Evolutionary conservation across 2,888 invertebrate species (phyloP).

Genomic region (Aphidoletes aphidimyza): DNA sequence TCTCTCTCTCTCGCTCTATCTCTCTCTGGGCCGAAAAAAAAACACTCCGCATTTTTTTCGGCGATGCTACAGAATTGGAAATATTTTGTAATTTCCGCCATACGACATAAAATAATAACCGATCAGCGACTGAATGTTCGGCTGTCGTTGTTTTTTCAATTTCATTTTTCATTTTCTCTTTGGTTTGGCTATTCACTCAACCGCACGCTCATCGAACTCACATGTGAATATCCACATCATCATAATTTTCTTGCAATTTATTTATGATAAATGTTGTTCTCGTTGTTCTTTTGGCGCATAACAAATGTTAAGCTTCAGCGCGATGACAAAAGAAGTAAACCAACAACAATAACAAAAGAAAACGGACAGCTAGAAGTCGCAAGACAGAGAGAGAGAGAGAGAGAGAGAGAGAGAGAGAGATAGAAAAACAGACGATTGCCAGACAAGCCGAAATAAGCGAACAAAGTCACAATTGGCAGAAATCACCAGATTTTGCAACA

Average conservation of each 20-base stretch:
- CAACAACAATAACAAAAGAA: neutral
- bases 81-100: slow-evolving; percentile 7
- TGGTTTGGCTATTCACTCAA: too few species aligned
- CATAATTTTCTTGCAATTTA: neutral
- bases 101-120: slow-evolving; percentile 16
- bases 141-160: neutral
- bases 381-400: too few species aligned
- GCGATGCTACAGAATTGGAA: neutral
- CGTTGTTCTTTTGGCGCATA: neutral
- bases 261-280: slow-evolving; percentile 3
- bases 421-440: too few species aligned
- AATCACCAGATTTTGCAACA: neutral
- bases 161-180: neutral
- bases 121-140: neutral
- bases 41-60: neutral
- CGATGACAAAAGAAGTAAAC: neutral
- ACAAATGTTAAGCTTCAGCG: neutral
- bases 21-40: neutral
- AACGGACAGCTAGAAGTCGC: too few species aligned
- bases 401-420: too few species aligned
- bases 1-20: too few species aligned
- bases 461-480: neutral
- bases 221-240: neutral
- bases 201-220: too few species aligned
- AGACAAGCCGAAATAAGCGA: neutral